Evolutionary conservation across 2,113 vertebrate species (phyloP), one percentile per base, ranked within the genome.

Genomic region (Rafetus swinhoei): DNA sequence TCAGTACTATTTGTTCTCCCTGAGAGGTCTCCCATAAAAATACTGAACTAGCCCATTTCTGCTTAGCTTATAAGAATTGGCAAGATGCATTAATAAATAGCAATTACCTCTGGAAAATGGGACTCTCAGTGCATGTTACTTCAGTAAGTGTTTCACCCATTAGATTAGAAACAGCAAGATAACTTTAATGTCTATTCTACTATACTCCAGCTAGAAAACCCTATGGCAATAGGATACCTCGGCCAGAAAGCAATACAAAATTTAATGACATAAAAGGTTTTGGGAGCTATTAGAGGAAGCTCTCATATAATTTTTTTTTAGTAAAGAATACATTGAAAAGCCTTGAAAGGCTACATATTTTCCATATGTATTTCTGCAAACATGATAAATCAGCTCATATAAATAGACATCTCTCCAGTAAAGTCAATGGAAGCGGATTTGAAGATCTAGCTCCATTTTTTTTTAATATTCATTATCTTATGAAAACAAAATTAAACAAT

Each of bases 1-100:
- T 89, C 8, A 0, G 0, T 4, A 32, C 19, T 22, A 16, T 53
- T 19, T 79, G 2, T 3, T 15, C 6, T 65, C 65, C 29, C 32
- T 11, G 45, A 94, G 83, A 89, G 13, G 13, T 85, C 50, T 86
- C 53, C 54, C 19, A 80, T 3, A 65, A 87, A 93, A 84, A 32
- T n/a, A 53, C 15, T 29, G 79, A 91, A 87, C 2, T 27, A 84
- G 92, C 6, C 10, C 22, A 86, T 59, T 7, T 5, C 7, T n/a
- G 6, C 83, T 93, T 79, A 84, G 32, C 24, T 88, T 91, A 59
- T 21, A 9, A 12, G 3, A 32, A 50, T 88, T 90, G 69, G 93
- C 57, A 84, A 87, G 92, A 29, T 29, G 32, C n/a, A 65, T 84
- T 77, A 93, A 95, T 88, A 94, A 95, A 95, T 86, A 92, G 85